Evolutionary conservation across 37 sponge, comb jelly and placozoan species (phyloP), one percentile per base, ranked within the genome.

Genomic region (Beroe forskalii): DNA sequence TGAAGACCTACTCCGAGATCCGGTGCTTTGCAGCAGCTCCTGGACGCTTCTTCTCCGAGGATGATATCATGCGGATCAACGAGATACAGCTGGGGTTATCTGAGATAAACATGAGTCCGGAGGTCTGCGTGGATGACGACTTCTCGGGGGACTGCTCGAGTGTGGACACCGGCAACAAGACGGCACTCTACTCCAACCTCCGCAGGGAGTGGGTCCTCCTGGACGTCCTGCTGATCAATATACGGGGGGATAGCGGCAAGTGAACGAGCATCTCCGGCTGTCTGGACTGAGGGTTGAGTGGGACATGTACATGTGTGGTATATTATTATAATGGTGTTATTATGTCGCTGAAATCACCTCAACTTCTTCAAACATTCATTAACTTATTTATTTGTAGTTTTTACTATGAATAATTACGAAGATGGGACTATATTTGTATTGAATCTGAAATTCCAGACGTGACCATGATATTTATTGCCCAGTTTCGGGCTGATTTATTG

Each of bases 41-140:
- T 14, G 40, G 35, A 0, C 27, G 32, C 72, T 41, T 43, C 86
- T 80, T 80, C 86, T 30, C 86, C 28, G n/a, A 22, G 55, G 30
- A 0, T 1, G 86, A 80, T n/a, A 80, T 80, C 20, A 32, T 33
- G 86, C 12, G 35, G 22, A 80, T 80, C 12, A 80, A 80, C 55
- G 86, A 41, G 38, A 80, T 80, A 12, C 38, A 12, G 30, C 55
- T 80, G 31, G 27, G 86, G 40, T 27, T 80, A 30, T 33, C 86
- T 32, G 86, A 80, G 48, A 80, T 80, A 22, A 80, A 80, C 86
- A 12, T 32, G 25, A 80, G 40, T 48, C 86, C 86, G 0, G 35
- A 80, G 35, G 86, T 80, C 12, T 80, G 86, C 48, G 55, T 80
- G 30, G 28, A 33, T 80, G 86, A 80, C 30, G 35, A 80, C 55